These are phyloP conservation scores for Melierax canorus DNA, from an alignment of 2,113 vertebrate species.

Conservation along the genomic window DNA sequence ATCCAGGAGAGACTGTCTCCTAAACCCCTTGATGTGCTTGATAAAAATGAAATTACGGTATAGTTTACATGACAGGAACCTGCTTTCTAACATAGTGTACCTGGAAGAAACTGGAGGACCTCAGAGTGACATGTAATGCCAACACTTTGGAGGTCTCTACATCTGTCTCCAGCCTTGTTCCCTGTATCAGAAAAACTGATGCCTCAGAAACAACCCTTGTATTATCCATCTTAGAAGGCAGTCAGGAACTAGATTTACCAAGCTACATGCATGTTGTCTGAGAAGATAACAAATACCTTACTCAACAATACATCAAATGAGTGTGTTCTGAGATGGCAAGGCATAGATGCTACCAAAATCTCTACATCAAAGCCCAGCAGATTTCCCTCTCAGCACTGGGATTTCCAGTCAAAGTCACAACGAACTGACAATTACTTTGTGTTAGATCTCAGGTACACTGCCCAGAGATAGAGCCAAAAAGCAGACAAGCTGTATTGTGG, in stretches of 20 bases:
- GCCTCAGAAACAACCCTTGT: neutral
- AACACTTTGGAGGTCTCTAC: neutral
- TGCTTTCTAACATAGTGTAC: neutral
- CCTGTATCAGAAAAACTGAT: conserved; percentile 22
- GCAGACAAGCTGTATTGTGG: neutral
- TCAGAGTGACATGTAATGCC: neutral
- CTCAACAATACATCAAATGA: conserved; percentile 35
- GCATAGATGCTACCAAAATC: neutral
- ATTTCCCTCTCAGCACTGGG: neutral
- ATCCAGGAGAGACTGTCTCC: neutral
- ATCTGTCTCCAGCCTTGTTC: conserved; percentile 28
- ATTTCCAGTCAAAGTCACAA: neutral
- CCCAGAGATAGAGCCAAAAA: neutral
- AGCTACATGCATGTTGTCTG: neutral
- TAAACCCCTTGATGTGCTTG: neutral
- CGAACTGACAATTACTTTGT: neutral
- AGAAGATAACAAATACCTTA: conserved; percentile 36
- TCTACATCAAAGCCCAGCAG: conserved; percentile 1
- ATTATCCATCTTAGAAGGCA: neutral
- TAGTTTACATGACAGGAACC: neutral
- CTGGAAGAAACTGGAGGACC: neutral
- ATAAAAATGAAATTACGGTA: neutral
- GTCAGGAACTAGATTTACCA: conserved; percentile 22
- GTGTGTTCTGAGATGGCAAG: neutral
- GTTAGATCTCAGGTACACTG: neutral